Conservation (phyloP, 2,888 invertebrate species). For the Serrognathus titanus region DNA sequence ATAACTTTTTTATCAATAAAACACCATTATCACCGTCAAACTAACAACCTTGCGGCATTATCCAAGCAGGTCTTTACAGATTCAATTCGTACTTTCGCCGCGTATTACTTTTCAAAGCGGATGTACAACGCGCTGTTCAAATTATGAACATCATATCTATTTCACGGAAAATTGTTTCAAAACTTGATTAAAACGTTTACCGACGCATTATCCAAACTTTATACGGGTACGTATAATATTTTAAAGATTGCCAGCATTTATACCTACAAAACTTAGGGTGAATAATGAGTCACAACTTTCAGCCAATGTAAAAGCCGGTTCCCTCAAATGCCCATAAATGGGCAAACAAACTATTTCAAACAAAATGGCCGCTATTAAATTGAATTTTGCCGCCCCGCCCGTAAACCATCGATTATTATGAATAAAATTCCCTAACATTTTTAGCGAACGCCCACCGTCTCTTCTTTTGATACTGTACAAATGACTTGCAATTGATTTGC, state of each 20-base stretch:
- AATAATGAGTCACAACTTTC: conserved; percentile 36
- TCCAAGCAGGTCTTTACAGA: background rate
- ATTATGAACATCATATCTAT: conserved; percentile 20
- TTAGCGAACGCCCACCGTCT: no score
- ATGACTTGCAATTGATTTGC: no score
- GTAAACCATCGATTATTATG: conserved; percentile 17
- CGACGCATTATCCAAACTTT: background rate
- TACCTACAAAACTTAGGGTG: conserved; percentile 6
- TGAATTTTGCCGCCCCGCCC: conserved; percentile 47
- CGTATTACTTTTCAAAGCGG: conserved; percentile 33
- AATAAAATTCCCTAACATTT: background rate
- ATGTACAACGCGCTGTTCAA: conserved; percentile 33
- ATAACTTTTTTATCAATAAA: conserved; percentile 12
- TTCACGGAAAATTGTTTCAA: no score
- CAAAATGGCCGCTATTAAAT: conserved; percentile 45
- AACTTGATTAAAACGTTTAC: background rate
- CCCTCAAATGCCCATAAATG: conserved; percentile 63
- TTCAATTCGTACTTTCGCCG: background rate
- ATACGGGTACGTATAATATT: background rate
- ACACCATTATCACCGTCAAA: background rate
- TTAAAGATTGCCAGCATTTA: background rate
- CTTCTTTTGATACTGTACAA: no score
- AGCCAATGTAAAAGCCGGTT: conserved; percentile 57
- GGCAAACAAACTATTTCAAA: conserved; percentile 44
- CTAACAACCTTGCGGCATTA: background rate